These are phyloP conservation scores for Polydrusus tereticollis DNA, from an alignment of 2,888 invertebrate species.

Conservation along the genomic window DNA sequence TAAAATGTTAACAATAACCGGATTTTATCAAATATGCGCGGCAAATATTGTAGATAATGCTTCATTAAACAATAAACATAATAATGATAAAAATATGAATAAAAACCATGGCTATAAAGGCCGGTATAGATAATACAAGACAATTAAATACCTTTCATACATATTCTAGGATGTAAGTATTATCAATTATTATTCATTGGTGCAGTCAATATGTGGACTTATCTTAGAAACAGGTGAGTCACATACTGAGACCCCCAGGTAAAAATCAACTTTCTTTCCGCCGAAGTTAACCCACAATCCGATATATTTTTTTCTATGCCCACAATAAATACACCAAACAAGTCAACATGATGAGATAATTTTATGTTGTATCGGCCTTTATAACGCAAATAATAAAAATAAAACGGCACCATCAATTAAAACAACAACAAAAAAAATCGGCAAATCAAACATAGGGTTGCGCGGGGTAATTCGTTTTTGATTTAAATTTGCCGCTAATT, in stretches of 20 bases:
- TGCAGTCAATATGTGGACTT: background rate
- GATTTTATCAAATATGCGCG: background rate
- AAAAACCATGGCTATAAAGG: too few relatives aligned
- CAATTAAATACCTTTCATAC: too few relatives aligned
- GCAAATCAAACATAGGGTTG: too few relatives aligned
- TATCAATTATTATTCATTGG: background rate
- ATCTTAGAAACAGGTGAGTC: conserved; percentile 13
- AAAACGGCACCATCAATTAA: too few relatives aligned
- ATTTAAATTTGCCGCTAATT: too few relatives aligned
- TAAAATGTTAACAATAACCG: background rate
- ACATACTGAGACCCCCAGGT: background rate
- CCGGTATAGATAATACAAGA: too few relatives aligned
- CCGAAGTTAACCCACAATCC: conserved; percentile 16
- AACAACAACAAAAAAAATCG: too few relatives aligned
- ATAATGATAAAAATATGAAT: conserved; percentile 12
- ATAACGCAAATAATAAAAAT: too few relatives aligned
- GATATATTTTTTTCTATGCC: too few relatives aligned
- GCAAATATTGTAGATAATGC: background rate
- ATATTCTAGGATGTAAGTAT: background rate
- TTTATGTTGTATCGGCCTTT: background rate
- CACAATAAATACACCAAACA: conserved; percentile 15
- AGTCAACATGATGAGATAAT: background rate
- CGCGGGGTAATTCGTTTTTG: too few relatives aligned
- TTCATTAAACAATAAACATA: background rate
- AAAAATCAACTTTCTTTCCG: conserved; percentile 30